These are phyloP conservation scores for Mya arenaria DNA, from an alignment of 1,140 invertebrate genomes.

Conservation along the genomic window DNA sequence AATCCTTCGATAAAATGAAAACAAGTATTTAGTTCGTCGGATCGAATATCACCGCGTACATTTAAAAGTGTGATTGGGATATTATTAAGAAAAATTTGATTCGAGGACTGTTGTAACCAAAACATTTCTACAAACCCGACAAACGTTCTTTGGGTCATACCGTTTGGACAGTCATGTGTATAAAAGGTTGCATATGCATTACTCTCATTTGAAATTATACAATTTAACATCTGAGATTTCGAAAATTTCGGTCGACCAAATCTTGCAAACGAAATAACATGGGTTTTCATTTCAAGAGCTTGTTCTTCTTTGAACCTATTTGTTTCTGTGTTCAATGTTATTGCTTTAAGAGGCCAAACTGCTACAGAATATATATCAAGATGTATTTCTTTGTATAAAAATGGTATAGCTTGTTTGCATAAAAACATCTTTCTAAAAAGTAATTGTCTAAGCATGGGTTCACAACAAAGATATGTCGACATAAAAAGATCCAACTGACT, in stretches of 20 bases:
- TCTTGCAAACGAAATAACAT: neutral
- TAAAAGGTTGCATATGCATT: slow-evolving; percentile 13
- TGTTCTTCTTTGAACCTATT: neutral
- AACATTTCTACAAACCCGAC: neutral
- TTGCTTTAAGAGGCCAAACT: neutral
- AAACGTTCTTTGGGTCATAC: neutral
- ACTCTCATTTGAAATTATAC: slow-evolving; percentile 5
- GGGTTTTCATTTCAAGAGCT: neutral
- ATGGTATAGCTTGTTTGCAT: slow-evolving; percentile 8
- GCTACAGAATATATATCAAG: neutral
- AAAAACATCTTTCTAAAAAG: neutral
- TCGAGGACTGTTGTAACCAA: neutral
- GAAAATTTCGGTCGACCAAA: slow-evolving; percentile 3
- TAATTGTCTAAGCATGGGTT: slow-evolving; percentile 9
- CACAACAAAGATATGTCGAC: slow-evolving; percentile 1
- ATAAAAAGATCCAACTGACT: neutral
- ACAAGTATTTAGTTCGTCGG: too few relatives aligned
- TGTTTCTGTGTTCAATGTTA: neutral
- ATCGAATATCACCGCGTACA: neutral
- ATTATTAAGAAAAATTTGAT: neutral
- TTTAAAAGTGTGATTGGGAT: slow-evolving; percentile 1
- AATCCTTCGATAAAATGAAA: neutral
- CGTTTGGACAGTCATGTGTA: neutral
- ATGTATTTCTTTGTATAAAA: neutral
- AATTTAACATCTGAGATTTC: slow-evolving; percentile 13